These are phyloP conservation scores for Halesus radiatus DNA, from an alignment of 1,140 invertebrate species.

Conservation along the genomic window DNA sequence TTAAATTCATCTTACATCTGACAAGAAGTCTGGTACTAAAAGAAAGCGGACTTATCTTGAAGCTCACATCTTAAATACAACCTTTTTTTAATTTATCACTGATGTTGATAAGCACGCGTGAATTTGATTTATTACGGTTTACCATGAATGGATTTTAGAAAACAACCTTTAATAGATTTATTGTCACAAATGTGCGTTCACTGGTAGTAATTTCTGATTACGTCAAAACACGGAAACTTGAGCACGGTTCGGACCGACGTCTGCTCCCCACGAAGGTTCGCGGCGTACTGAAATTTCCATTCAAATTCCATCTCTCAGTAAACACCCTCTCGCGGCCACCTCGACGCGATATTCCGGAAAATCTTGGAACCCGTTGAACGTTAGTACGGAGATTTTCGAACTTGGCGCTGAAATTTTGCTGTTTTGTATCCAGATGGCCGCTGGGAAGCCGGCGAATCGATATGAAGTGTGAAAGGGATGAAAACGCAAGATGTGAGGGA, in stretches of 20 bases:
- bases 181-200: conserved; percentile 10
- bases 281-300: conserved; percentile 31
- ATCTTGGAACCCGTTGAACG: neutral
- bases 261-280: conserved; percentile 13
- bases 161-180: neutral
- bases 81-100: too few species aligned
- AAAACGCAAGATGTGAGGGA: neutral
- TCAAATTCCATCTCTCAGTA: conserved; percentile 22
- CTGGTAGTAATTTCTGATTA: conserved; percentile 1
- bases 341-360: conserved; percentile 23
- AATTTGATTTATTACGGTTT: too few species aligned
- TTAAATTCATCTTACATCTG: too few species aligned
- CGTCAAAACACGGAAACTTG: conserved; percentile 1
- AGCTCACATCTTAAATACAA: too few species aligned
- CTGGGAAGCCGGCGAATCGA: conserved; percentile 24
- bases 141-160: too few species aligned
- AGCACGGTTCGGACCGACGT: neutral
- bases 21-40: too few species aligned
- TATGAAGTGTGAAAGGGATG: conserved; percentile 16
- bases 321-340: conserved; percentile 29
- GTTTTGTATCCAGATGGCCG: conserved; percentile 36
- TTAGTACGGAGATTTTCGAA: neutral
- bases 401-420: neutral
- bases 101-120: too few species aligned
- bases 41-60: too few species aligned